Conservation (phyloP, 2,797 vertebrate species). For the Eulemur rubriventer region DNA sequence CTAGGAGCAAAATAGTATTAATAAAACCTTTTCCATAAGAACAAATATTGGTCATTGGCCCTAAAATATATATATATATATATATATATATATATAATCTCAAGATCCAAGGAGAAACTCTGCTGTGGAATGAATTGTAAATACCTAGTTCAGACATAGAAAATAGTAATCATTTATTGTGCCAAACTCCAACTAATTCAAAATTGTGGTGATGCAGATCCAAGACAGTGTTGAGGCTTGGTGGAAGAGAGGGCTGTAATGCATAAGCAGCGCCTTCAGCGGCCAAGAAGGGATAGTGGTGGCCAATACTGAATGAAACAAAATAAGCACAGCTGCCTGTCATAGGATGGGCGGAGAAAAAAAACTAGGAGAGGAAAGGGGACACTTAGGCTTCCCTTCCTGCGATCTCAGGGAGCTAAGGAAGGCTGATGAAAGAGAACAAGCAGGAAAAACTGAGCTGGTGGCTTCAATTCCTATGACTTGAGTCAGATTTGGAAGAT, state of each 20-base stretch:
- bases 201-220: background rate
- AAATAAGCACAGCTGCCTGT: background rate
- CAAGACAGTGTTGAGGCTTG: background rate
- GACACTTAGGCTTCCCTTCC: background rate
- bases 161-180: background rate
- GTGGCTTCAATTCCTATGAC: background rate
- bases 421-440: background rate
- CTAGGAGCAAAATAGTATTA: background rate
- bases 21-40: background rate
- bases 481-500: background rate
- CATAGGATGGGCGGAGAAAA: background rate
- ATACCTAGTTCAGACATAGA: background rate
- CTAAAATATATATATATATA: background rate
- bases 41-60: background rate
- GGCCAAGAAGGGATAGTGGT: too few species aligned
- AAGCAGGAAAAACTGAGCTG: background rate
- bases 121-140: background rate
- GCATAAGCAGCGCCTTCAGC: background rate
- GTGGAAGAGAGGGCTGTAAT: background rate
- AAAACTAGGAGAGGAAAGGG: background rate
- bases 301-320: background rate
- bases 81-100: too few species aligned
- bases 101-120: background rate
- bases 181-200: background rate
- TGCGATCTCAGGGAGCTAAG: background rate